These are phyloP conservation scores for Caenorhabditis sinica DNA, from an alignment of 2,888 invertebrate genomes.

Conservation along the genomic window DNA sequence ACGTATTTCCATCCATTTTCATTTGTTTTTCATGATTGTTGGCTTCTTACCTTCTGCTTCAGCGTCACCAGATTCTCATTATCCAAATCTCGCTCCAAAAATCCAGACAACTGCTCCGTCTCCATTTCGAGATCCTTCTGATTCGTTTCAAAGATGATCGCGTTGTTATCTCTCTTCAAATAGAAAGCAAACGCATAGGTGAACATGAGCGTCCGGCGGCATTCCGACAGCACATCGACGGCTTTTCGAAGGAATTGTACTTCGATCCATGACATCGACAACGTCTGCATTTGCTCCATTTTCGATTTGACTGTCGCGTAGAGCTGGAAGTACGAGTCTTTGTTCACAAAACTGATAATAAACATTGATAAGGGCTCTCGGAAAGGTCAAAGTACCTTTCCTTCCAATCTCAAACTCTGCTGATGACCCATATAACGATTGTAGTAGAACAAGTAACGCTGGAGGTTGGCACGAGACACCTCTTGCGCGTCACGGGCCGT, in stretches of 20 bases:
- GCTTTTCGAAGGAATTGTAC: conserved; percentile 97
- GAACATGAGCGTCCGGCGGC: conserved; percentile 96
- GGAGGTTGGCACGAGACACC: conserved; percentile 92
- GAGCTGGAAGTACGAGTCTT: conserved; percentile 85
- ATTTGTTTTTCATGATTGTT: conserved; percentile 11
- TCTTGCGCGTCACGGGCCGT: conserved; percentile 96
- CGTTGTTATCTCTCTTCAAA: conserved; percentile 97
- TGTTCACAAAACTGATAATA: neutral
- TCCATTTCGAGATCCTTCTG: conserved; percentile 93
- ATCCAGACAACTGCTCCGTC: conserved; percentile 97
- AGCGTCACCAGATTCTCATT: conserved; percentile 96
- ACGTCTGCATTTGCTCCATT: conserved; percentile 99
- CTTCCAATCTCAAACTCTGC: conserved; percentile 98
- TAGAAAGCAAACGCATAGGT: conserved; percentile 99
- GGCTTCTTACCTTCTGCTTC: conserved; percentile 94
- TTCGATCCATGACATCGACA: conserved; percentile 99
- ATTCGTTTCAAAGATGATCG: conserved; percentile 93
- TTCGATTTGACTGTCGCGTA: conserved; percentile 96
- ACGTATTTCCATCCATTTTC: no score
- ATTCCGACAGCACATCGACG: conserved; percentile 85
- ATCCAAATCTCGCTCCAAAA: conserved; percentile 97
- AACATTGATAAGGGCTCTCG: neutral
- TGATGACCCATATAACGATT: conserved; percentile 99
- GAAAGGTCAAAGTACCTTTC: conserved; percentile 83
- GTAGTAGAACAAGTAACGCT: conserved; percentile 98